Percentiles rank a stretch among this genome's conserved stretches.
phyloP scores from a whole-genome alignment of 2,113 vertebrate genomes.

The Boleophthalmus pectinirostris region DNA sequence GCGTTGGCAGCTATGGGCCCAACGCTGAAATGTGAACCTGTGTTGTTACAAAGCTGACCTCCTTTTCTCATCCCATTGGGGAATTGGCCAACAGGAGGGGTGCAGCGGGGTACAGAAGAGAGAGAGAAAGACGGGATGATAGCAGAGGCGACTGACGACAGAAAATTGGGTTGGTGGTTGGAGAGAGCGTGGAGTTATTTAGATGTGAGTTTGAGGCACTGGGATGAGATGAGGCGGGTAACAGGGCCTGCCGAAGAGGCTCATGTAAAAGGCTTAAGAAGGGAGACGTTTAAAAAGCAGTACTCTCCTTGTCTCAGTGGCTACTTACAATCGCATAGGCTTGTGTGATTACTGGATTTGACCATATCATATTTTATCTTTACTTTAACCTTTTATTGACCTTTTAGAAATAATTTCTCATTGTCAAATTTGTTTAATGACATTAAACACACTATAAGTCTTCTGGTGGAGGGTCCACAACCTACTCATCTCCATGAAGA shows the following conservation, averaged over 20 bases:
- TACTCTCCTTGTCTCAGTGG: neutral
- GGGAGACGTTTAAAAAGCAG: neutral
- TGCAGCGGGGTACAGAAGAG: conserved; percentile 22
- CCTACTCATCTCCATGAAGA: no score
- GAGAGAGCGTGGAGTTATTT: conserved; percentile 16
- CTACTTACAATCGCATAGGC: no score
- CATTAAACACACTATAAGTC: no score
- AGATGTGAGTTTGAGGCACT: conserved; percentile 15
- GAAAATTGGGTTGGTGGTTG: conserved; percentile 43
- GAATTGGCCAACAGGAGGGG: conserved; percentile 42
- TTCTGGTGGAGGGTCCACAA: no score
- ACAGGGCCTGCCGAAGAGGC: conserved; percentile 1
- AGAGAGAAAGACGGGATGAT: conserved; percentile 18
- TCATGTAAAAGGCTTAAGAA: neutral
- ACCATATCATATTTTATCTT: no score
- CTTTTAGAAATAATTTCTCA: no score
- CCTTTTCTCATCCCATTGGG: conserved; percentile 56
- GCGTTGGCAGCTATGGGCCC: conserved; percentile 28
- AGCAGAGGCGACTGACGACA: conserved; percentile 23
- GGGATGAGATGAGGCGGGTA: conserved; percentile 4
- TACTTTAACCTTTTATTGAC: no score
- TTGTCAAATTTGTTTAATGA: no score
- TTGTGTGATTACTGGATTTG: no score
- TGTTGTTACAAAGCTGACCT: conserved; percentile 68
- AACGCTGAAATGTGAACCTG: conserved; percentile 45